Base-by-base conservation (phyloP, 2,888 invertebrate species). In the Eristalinus aeneus region DNA sequence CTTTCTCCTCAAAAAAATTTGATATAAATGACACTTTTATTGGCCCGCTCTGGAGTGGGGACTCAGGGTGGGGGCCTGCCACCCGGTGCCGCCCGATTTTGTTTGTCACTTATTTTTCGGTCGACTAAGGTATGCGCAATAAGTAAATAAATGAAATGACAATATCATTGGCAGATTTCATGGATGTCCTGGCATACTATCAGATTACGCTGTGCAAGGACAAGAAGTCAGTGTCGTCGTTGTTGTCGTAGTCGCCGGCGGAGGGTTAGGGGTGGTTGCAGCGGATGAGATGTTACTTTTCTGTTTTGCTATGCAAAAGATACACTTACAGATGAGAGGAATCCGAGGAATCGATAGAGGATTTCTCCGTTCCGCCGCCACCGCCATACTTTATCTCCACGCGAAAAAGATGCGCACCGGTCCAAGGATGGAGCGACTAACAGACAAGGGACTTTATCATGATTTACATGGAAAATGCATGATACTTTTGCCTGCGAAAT, bases 131-230 rank as follows among this genome's bases (percentile, higher is more conserved):
- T 82, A 86, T 82, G 74, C 82, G 68, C 76, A 86, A 78, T 82
- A 74, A 86, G 82, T 86, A 86, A 80, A 80, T 85, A 85, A 86
- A 78, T 82, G 73, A 86, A 86, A 86, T 86, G 86, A 78, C 86
- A 82, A 86, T 82, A 86, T 86, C 86, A 82, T 86, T 86, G 86
- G 74, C 81, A 86, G 82, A 86, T 86, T 86, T 86, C 77, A 74
- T 69, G 74, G 65, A 86, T 86, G 86, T 65, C 86, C 77, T 86
- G 82, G 74, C 82, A 73, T 22, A 58, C 64, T 60, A 86, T 82
- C 73, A 65, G 86, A 81, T 86, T 86, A 86, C 77, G 74, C 56
- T 74, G 65, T 74, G 32, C 32, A 60, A 78, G 34, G 20, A 84
- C 56, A 56, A 56, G 46, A 46, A 46, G 46, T 16, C 39, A 46